These are phyloP conservation scores for Leuctra nigra DNA, from an alignment of 2,888 invertebrate species.

Conservation along the genomic window DNA sequence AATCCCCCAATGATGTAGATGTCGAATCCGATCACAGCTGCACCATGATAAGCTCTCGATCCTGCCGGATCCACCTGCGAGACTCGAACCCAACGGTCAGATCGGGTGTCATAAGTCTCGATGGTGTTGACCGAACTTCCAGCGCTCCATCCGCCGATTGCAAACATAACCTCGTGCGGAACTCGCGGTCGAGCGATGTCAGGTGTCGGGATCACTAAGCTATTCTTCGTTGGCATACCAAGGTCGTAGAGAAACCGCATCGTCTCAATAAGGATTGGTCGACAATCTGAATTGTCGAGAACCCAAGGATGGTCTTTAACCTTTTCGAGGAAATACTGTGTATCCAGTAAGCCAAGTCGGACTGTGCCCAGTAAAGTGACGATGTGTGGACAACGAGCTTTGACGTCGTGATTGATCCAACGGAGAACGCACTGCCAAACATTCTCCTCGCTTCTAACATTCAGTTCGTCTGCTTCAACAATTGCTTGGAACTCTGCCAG, in stretches of 20 bases:
- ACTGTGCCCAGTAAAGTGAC: constrained; percentile 74
- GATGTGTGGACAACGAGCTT: constrained; percentile 63
- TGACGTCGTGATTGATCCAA: constrained; percentile 79
- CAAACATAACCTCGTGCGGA: constrained; percentile 84
- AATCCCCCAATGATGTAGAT: constrained; percentile 91
- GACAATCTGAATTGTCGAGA: constrained; percentile 70
- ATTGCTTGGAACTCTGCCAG: constrained; percentile 68
- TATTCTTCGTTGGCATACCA: constrained; percentile 74
- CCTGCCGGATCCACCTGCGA: constrained; percentile 75
- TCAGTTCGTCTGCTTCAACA: constrained; percentile 75
- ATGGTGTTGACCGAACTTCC: constrained; percentile 70
- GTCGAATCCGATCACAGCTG: constrained; percentile 74
- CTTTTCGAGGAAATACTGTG: constrained; percentile 83
- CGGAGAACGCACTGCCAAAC: constrained; percentile 81
- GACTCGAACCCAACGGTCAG: constrained; percentile 81
- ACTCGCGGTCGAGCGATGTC: constrained; percentile 76
- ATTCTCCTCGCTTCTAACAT: constrained; percentile 79
- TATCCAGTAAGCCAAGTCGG: constrained; percentile 75
- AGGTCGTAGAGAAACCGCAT: constrained; percentile 86
- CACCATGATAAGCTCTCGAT: constrained; percentile 87
- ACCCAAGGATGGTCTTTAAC: constrained; percentile 84
- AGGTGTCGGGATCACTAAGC: constrained; percentile 76
- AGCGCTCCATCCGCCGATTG: constrained; percentile 71
- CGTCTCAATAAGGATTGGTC: constrained; percentile 85
- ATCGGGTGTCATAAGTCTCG: constrained; percentile 83